Percentiles rank a stretch among this genome's conserved stretches.
Conservation (phyloP, 35 echinoderm and acorn worm genomes). For the Apostichopus parvimensis region DNA sequence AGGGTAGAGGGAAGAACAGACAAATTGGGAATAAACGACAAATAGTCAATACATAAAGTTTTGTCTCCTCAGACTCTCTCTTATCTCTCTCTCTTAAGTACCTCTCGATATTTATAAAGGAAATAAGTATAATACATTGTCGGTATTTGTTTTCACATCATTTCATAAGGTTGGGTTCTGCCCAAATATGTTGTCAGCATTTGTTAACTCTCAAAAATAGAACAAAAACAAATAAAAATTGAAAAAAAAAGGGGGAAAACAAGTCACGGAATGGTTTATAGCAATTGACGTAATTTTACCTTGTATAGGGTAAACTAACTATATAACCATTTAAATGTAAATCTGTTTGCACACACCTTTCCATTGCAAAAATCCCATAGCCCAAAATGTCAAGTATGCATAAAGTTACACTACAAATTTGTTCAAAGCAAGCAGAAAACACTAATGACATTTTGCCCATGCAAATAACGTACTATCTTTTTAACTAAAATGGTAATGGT, state of each 20-base stretch:
- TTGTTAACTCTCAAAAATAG: slow-evolving; percentile 18
- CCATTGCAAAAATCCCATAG: no score
- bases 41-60: neutral
- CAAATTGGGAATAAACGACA: neutral
- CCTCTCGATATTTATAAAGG: slow-evolving; percentile 34
- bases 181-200: slow-evolving; percentile 11
- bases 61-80: neutral
- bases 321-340: no score
- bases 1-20: no score
- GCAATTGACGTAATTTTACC: neutral
- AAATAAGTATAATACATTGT: slow-evolving; percentile 41
- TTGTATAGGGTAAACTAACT: no score
- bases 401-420: no score
- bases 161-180: slow-evolving; percentile 22
- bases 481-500: no score
- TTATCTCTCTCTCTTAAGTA: slow-evolving; percentile 26
- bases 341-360: no score
- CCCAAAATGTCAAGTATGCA: no score
- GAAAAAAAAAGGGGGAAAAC: neutral
- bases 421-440: no score
- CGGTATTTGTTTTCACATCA: slow-evolving; percentile 35
- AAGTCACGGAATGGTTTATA: neutral
- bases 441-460: no score
- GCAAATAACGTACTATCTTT: no score
- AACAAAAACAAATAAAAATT: no score